Evolutionary conservation across 2,888 invertebrate species (phyloP), one percentile per base, ranked within the genome.

Genomic region (Ophion ventricosus): DNA sequence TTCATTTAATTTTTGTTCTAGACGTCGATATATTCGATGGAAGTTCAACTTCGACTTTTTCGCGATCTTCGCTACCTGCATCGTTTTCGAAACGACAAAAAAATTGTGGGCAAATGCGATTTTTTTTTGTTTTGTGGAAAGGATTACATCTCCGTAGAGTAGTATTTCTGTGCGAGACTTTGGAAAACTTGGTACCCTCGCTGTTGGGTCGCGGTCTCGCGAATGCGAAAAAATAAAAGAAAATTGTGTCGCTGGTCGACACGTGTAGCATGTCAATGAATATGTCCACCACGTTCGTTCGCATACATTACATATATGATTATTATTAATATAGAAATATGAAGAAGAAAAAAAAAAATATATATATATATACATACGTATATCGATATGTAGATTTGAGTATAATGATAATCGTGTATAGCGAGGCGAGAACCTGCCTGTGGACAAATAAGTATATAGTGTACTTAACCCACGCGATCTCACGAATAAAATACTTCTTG

Each of bases 171-270:
- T 40, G 2, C 35, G 10, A 17, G 43, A n/a, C 54, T 72, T 80
- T 74, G 57, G 72, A 69, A 67, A 54, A 73, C 26, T 67, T 77
- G 84, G 64, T 49, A 79, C 35, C 72, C 73, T 85, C 82, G 84
- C 69, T 83, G 79, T 78, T 77, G 26, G 73, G 56, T 56, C 20
- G 79, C 66, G 59, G 63, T 81, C 77, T 81, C 84, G 78, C 70
- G n/a, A 74, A 78, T 64, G 56, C 67, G 72, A 80, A 77, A 83
- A 56, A 73, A 59, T 66, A 59, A 79, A 66, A 64, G 0, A 57
- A 76, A 66, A n/a, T 64, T 66, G 77, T 82, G 87, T 87, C 82
- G 87, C 87, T 85, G 87, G 87, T 57, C 87, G 87, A 87, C 86
- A 81, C 82, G 54, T 23, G 49, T 78, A 72, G 82, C 78, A 83